Evolutionary conservation across 23 tunicate genomes (phyloP), one percentile per base, ranked within the genome.

Genomic region (Diplosoma virens): DNA sequence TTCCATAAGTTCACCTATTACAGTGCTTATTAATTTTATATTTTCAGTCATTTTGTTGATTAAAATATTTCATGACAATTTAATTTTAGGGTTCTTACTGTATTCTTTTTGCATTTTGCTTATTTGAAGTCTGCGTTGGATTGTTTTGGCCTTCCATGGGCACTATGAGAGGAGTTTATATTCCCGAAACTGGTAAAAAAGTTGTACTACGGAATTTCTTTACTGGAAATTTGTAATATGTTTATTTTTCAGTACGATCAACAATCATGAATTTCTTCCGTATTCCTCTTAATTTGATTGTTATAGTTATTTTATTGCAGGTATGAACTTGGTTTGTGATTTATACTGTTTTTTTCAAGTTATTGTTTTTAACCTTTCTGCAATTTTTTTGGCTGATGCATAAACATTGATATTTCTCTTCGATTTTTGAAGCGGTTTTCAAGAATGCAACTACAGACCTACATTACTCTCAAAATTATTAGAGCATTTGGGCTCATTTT

Each of bases 51-150:
- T 11, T 20, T 6, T 11, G 20, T 16, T 55, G 63, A 16, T 16
- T 4, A 41, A 32, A 37, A 37, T 45, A 1, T 1, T 2, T 71
- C 30, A 25, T 29, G 36, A 6, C 18, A 6, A 4, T 52, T 48
- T 3, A 36, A 24, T 63, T 26, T 1, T 59, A 78, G 82, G 53
- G 61, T 25, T 33, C 73, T 24, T 4, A 34, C 25, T 59, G 58
- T 5, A 53, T 83, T 24, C 50, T 87, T 25, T 2, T 68, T 11
- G 82, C 73, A 1, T 87, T 87, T 75, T 75, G 71, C 23, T 54
- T 32, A 24, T 87, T 87, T 82, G 94, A 87, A 58, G 31, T 75
- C 30, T 87, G 94, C 63, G 94, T 87, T 45, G 94, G 94, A 3
- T 29, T 75, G 23, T 87, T 82, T 64, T 87, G 94, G 94, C 94